Evolutionary conservation across 2,113 vertebrate genomes (phyloP).

Genomic region (Geothlypis trichas): DNA sequence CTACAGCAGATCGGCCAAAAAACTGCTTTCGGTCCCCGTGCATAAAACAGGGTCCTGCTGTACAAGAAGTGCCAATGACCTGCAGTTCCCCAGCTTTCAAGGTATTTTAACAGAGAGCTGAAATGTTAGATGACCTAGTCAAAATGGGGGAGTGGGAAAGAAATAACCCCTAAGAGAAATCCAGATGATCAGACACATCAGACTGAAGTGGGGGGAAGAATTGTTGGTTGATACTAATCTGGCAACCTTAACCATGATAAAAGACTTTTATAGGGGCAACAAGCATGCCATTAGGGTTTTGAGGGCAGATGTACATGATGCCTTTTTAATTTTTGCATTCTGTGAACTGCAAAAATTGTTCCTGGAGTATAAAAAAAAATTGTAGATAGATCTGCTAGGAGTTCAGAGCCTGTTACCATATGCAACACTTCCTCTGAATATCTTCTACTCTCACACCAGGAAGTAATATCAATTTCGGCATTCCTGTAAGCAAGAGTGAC

Average conservation of each 20-base stretch:
- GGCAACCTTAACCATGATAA: rapidly evolving
- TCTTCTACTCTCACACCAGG: background rate
- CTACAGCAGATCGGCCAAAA: background rate
- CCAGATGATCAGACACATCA: background rate
- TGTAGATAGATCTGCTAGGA: background rate
- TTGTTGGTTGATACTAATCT: background rate
- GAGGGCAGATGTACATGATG: background rate
- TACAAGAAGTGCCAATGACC: background rate
- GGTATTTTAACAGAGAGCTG: background rate
- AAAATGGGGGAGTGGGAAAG: background rate
- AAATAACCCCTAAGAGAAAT: background rate
- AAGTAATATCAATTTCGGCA: background rate
- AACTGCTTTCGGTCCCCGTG: background rate
- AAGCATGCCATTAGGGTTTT: background rate
- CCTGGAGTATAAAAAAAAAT: background rate
- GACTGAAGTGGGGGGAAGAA: background rate
- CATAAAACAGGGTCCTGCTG: background rate
- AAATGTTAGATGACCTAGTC: background rate
- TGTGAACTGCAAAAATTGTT: background rate
- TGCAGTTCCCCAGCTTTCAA: background rate
- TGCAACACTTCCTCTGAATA: background rate
- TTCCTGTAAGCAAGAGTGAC: background rate
- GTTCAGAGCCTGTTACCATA: background rate
- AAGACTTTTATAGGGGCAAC: background rate
- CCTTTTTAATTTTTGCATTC: background rate